Base-by-base conservation (phyloP, 2,797 vertebrate genomes). In the Anguilla marmorata region DNA sequence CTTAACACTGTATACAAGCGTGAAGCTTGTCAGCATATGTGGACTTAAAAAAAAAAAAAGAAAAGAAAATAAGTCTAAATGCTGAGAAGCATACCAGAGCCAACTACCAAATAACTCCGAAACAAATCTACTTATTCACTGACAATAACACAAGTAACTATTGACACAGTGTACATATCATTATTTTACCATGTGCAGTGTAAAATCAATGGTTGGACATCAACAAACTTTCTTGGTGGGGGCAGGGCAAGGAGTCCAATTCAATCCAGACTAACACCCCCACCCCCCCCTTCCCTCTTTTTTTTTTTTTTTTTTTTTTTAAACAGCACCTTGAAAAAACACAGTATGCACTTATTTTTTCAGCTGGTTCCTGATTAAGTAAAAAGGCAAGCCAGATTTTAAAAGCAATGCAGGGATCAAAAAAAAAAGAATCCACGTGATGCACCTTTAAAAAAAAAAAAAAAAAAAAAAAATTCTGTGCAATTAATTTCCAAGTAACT, bases 1-100 rank as follows among this genome's bases (percentile, higher is more conserved):
- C 91, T 94, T 84, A 92, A 93, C 92, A 93, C 94, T 95, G n/a
- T 85, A 95, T 94, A 93, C 86, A 85, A 50, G 45, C 30, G 27
- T 50, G 82, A 85, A 90, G 91, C 90, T 88, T 87, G 89, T 85
- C 86, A 86, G 89, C 86, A 83, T 85, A 76, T 45, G 45, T 66
- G 54, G 86, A 87, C 88, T 85, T 89, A 56, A 12, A 89, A 87
- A 63, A 19, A 52, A 14, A 74, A 60, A 19, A 63, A 54, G 58
- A 33, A 30, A 54, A 27, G 7, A 89, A 89, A 83, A 19, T 69
- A 87, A 86, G 41, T 6, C 79, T 48, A 21, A 80, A 56, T 45
- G 8, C 87, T 33, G 58, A 30, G 41, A 89, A 85, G 87, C 27
- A 33, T 54, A n/a, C 74, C 60, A 85, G 66, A 88, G 74, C 30